Conservation (phyloP, 2,797 vertebrate genomes). For the Denticeps clupeoides region DNA sequence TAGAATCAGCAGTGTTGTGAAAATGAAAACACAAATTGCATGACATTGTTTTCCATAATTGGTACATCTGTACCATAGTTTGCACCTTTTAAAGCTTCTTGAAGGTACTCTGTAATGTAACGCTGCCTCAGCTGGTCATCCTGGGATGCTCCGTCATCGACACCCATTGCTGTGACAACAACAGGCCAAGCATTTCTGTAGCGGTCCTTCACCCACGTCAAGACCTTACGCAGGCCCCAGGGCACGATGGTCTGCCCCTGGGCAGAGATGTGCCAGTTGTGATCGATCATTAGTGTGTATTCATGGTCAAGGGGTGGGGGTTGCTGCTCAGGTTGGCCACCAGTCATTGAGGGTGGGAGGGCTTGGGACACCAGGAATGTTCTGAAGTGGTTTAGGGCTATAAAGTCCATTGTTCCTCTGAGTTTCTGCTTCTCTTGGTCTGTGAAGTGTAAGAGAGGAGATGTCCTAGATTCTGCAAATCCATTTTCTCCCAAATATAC, state of each 20-base stretch:
- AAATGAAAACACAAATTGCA: too few species aligned
- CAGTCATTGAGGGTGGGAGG: neutral
- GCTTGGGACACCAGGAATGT: constrained; percentile 69
- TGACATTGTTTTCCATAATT: too few species aligned
- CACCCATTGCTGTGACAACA: constrained; percentile 77
- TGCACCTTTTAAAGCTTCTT: constrained; percentile 83
- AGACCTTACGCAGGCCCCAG: constrained; percentile 70
- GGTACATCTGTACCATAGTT: too few species aligned
- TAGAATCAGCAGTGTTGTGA: too few species aligned
- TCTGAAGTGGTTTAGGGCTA: constrained; percentile 88
- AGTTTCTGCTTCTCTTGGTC: constrained; percentile 60
- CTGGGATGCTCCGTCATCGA: constrained; percentile 70
- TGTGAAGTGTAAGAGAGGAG: constrained; percentile 65
- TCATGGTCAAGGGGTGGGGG: constrained; percentile 48
- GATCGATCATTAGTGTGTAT: constrained; percentile 65
- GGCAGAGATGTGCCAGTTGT: constrained; percentile 67
- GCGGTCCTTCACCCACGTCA: constrained; percentile 71
- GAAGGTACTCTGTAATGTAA: constrained; percentile 72
- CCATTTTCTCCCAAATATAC: constrained; percentile 53
- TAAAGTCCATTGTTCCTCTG: constrained; percentile 75
- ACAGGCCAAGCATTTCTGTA: constrained; percentile 66
- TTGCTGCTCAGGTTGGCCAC: constrained; percentile 9
- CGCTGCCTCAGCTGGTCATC: constrained; percentile 72
- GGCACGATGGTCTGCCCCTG: constrained; percentile 70
- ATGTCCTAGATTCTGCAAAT: constrained; percentile 13